Base-by-base conservation (phyloP, 1,140 invertebrate genomes). In the Pteromalus puparum region DNA sequence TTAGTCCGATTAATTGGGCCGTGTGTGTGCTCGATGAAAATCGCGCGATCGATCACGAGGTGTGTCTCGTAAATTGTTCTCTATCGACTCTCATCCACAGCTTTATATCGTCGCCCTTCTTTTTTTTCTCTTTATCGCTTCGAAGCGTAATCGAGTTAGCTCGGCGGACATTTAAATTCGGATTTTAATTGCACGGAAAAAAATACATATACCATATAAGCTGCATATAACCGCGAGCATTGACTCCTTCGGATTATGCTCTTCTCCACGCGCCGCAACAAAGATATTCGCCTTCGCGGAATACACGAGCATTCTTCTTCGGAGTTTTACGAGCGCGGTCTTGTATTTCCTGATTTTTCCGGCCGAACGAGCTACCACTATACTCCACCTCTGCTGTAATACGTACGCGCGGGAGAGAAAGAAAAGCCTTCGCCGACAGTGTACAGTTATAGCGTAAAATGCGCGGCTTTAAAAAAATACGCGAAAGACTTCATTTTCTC, bases 311-410 rank as follows among this genome's bases (percentile, higher is more conserved):
- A 13, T 70, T 30, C 67, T 82, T 82, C 72, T 65, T 28, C 28
- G 46, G n/a, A 28, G 76, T 83, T 83, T 83, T 83, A 83, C 81
- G 81, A 83, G 81, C 81, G 81, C 81, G 74, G 3, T 46, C 74
- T 83, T 77, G 81, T 68, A 83, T 76, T 83, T 83, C 74, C 81
- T 76, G 73, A 76, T 83, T 83, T 77, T 83, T 83, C 73, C 81
- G 61, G 53, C 53, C 61, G 53, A 77, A 68, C 28, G 81, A 65
- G 73, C 38, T 61, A 18, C 21, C 30, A 34, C 30, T 34, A 34
- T 28, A 38, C 67, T 42, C 38, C 65, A 10, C 28, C 42, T 15
- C 26, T 18, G 26, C 48, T 15, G 26, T 70, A 28, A 70, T 70
- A 70, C 65, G 26, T 26, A n/a, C 12, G 30, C 21, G 30, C 21